These are phyloP conservation scores for Neuroscelio doddi DNA, from an alignment of 2,888 invertebrate species.

Conservation along the genomic window DNA sequence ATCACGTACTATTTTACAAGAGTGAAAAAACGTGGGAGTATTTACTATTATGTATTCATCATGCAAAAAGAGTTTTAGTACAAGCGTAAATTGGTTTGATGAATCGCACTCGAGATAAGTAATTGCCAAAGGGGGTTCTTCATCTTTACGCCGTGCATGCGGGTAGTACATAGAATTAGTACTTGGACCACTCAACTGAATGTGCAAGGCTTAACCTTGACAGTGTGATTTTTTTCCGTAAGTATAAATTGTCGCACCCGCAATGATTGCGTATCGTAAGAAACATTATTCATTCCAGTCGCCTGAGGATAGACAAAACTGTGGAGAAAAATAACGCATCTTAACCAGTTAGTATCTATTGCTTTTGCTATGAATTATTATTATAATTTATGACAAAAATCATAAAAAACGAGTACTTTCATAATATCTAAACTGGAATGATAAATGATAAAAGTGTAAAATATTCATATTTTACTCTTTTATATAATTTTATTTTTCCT, in stretches of 20 bases:
- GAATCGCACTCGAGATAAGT: conserved; percentile 31
- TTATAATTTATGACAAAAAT: conserved; percentile 8
- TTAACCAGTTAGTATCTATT: conserved; percentile 36
- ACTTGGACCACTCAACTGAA: conserved; percentile 32
- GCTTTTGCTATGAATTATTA: neutral
- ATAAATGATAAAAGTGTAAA: conserved; percentile 30
- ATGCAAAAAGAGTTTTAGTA: conserved; percentile 21
- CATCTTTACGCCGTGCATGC: conserved; percentile 42
- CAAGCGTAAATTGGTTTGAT: conserved; percentile 35
- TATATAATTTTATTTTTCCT: too few relatives aligned
- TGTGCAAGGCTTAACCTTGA: conserved; percentile 30
- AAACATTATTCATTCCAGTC: conserved; percentile 38
- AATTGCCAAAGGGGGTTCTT: conserved; percentile 27
- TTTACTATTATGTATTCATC: conserved; percentile 14
- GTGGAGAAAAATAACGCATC: conserved; percentile 14
- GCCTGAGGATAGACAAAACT: conserved; percentile 18
- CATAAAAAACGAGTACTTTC: conserved; percentile 35
- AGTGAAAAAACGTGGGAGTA: too few relatives aligned
- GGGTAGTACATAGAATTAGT: conserved; percentile 31
- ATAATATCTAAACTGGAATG: conserved; percentile 35
- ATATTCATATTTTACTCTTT: too few relatives aligned
- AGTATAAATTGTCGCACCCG: conserved; percentile 29
- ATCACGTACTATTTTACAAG: conserved; percentile 18
- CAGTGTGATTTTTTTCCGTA: conserved; percentile 31
- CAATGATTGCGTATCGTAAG: conserved; percentile 35